A percentile compares a stretch with the other conserved stretches of the same genome.
Conservation (phyloP, 2,113 vertebrate species). For the Sarotherodon lohbergeri region DNA sequence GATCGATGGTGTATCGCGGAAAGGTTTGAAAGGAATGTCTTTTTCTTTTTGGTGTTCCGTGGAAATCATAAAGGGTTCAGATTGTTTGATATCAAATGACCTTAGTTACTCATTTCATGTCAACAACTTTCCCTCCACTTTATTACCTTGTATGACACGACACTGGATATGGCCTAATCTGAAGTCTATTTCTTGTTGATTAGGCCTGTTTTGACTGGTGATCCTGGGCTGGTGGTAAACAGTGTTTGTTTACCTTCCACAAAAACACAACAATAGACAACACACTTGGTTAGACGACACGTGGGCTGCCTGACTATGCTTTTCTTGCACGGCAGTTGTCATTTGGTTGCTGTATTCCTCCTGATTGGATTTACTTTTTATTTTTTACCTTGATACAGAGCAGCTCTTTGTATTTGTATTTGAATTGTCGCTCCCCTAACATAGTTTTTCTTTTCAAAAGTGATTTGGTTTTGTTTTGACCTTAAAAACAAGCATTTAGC, state of each 20-base stretch:
- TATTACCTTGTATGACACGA: background rate
- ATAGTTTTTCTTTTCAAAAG: background rate
- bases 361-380: background rate
- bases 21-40: background rate
- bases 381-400: background rate
- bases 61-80: background rate
- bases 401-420: background rate
- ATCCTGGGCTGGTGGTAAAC: background rate
- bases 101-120: constrained; percentile 4
- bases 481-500: background rate
- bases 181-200: constrained; percentile 11
- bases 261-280: constrained; percentile 19
- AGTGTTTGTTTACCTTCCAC: background rate
- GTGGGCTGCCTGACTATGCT: background rate
- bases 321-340: background rate
- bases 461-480: background rate
- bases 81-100: constrained; percentile 32
- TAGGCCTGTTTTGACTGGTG: constrained; percentile 45
- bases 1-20: constrained; percentile 40
- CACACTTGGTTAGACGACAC: background rate
- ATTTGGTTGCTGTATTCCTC: background rate
- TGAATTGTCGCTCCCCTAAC: background rate
- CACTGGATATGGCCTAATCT: background rate
- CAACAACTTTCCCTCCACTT: background rate
- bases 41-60: background rate